These are phyloP conservation scores for Xylota sylvarum DNA, from an alignment of 2,888 invertebrate species.

Conservation along the genomic window DNA sequence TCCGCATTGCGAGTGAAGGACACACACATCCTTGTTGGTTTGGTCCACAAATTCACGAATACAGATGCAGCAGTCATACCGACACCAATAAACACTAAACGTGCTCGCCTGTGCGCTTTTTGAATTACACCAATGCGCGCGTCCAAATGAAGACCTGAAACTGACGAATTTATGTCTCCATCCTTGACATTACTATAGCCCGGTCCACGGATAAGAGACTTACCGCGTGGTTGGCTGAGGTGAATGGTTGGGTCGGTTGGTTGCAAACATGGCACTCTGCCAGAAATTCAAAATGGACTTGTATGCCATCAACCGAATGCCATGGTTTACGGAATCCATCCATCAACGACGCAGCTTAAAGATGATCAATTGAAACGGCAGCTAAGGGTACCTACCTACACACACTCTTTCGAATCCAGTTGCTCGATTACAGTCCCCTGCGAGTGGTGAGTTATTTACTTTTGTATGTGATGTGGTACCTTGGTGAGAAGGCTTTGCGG, in stretches of 20 bases:
- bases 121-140: slow-evolving; percentile 41
- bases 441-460: slow-evolving; percentile 23
- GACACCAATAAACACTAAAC: not conserved
- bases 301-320: slow-evolving; percentile 5
- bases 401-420: too few species aligned
- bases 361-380: slow-evolving; percentile 64
- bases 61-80: not conserved
- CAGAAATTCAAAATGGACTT: slow-evolving; percentile 46
- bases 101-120: slow-evolving; percentile 7
- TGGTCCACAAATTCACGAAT: not conserved
- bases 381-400: slow-evolving; percentile 3
- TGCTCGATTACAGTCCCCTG: not conserved
- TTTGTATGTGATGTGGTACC: not conserved
- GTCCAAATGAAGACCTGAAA: slow-evolving; percentile 68
- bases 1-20: slow-evolving; percentile 33
- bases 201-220: slow-evolving; percentile 63
- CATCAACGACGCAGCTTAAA: slow-evolving; percentile 60
- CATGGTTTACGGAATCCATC: slow-evolving; percentile 55
- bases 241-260: slow-evolving; percentile 30
- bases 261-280: slow-evolving; percentile 61
- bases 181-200: slow-evolving; percentile 71
- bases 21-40: slow-evolving; percentile 34
- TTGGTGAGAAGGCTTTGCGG: slow-evolving; percentile 4
- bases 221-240: slow-evolving; percentile 61
- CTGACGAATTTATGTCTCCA: slow-evolving; percentile 73